Evolutionary conservation across 1,140 invertebrate species (phyloP).

Genomic region (Aporrectodea caliginosa): DNA sequence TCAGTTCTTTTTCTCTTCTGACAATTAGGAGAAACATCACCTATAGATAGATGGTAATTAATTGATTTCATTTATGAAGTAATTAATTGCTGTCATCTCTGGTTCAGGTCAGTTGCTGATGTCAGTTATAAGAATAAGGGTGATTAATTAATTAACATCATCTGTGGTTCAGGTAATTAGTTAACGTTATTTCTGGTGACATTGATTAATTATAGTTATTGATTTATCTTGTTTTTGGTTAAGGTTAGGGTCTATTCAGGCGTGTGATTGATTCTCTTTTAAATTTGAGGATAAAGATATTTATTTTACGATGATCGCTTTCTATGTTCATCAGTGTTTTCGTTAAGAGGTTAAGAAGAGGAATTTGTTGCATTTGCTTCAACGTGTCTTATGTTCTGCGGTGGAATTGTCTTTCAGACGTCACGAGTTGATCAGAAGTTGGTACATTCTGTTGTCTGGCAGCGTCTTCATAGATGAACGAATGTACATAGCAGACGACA

Average conservation of each 20-base stretch:
- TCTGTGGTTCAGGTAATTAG: neutral
- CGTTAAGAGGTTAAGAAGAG: neutral
- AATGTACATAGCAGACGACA: neutral
- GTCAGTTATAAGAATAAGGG: neutral
- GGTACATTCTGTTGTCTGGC: neutral
- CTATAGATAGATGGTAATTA: neutral
- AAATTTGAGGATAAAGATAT: neutral
- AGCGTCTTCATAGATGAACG: neutral
- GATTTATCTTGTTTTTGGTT: too few relatives aligned
- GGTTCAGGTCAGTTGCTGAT: neutral
- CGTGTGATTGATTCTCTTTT: neutral
- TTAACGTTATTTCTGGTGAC: too few relatives aligned
- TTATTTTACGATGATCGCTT: neutral
- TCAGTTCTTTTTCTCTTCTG: neutral
- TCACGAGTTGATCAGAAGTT: neutral
- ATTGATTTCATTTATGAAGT: neutral
- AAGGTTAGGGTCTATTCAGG: neutral
- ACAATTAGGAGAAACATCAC: neutral
- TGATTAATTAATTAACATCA: neutral
- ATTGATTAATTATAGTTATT: too few relatives aligned
- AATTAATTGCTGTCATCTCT: too few relatives aligned
- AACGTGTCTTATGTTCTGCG: too few relatives aligned
- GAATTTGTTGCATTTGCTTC: too few relatives aligned
- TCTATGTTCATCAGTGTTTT: neutral
- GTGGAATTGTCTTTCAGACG: neutral